phyloP scores from a whole-genome alignment of 2,888 invertebrate genomes.

The Pammene aurita region DNA sequence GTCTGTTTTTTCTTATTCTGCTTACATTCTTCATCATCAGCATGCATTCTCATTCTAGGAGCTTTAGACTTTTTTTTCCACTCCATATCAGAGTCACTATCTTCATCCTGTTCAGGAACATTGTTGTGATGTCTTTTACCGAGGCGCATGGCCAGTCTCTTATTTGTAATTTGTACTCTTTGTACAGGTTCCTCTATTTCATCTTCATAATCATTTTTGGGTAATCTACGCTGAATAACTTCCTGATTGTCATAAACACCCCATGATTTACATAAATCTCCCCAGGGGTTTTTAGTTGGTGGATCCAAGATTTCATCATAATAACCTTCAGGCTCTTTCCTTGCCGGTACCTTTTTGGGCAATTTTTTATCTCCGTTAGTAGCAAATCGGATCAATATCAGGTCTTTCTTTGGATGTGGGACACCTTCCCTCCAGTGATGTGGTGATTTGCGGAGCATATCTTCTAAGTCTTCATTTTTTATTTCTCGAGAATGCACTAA shows the following conservation, averaged over 20 bases:
- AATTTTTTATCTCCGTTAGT: conserved; percentile 88
- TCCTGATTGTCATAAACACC: conserved; percentile 85
- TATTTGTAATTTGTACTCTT: conserved; percentile 66
- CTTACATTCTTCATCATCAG: conserved; percentile 92
- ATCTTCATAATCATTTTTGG: conserved; percentile 60
- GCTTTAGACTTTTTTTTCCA: conserved; percentile 85
- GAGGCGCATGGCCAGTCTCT: conserved; percentile 69
- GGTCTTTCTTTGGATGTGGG: conserved; percentile 85
- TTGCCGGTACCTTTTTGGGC: conserved; percentile 75
- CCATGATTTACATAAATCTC: conserved; percentile 87
- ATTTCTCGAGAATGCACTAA: conserved; percentile 82
- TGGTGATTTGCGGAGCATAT: conserved; percentile 81
- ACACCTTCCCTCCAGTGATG: conserved; percentile 90
- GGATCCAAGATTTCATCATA: conserved; percentile 60
- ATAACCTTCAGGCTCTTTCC: conserved; percentile 53
- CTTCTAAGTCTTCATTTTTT: conserved; percentile 64
- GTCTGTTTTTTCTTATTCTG: conserved; percentile 61
- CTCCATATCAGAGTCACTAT: conserved; percentile 79
- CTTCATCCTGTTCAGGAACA: conserved; percentile 62
- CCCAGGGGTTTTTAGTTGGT: conserved; percentile 87
- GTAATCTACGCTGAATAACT: conserved; percentile 69
- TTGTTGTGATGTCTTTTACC: conserved; percentile 63
- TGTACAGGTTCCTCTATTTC: conserved; percentile 54
- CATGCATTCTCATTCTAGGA: conserved; percentile 93
- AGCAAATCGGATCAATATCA: conserved; percentile 89